Evolutionary conservation across 2,797 vertebrate genomes (phyloP), one percentile per base, ranked within the genome.

Genomic region (Etheostoma nigrum): DNA sequence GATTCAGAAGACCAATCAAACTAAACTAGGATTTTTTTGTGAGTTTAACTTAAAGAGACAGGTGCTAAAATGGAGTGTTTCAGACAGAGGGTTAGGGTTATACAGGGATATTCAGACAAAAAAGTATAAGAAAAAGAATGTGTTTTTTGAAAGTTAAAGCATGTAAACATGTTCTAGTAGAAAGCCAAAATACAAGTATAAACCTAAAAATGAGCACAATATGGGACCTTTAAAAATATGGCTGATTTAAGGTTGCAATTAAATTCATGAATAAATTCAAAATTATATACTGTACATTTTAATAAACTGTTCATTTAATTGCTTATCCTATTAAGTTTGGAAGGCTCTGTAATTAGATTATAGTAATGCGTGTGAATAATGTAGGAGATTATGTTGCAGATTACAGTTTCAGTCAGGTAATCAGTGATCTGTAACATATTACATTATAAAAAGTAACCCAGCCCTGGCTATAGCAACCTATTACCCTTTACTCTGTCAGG

Each of bases 391-490:
- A 91, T 85, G 78, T 79, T 76, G 75, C 77, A 86, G 88, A 89
- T 92, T 90, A 89, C 83, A 76, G 69, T 92, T 92, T 92, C 91
- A 87, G 89, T 94, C 90, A 92, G 87, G 87, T 89, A 87, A 88
- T 89, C 90, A 78, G 79, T 87, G 88, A 91, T 91, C 88, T 91
- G 89, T 86, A 88, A 90, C 90, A 73, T 86, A 92, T 92, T 89
- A 87, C 83, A 81, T 86, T 92, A 30, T 79, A 44, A 74, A 81
- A 84, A 85, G 73, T 79, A 81, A 66, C 64, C 57, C 69, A 45
- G 76, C 76, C 72, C 54, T 72, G 40, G 71, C 74, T 84, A 4
- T 25, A 79, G 81, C 76, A 54, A 14, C 65, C 76, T 18, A 21
- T 64, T 86, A 71, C 70, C 68, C 72, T 81, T 74, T 75, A 67